Evolutionary conservation across 1,140 invertebrate species (phyloP).

Genomic region (Pygmarrhopalites habei): DNA sequence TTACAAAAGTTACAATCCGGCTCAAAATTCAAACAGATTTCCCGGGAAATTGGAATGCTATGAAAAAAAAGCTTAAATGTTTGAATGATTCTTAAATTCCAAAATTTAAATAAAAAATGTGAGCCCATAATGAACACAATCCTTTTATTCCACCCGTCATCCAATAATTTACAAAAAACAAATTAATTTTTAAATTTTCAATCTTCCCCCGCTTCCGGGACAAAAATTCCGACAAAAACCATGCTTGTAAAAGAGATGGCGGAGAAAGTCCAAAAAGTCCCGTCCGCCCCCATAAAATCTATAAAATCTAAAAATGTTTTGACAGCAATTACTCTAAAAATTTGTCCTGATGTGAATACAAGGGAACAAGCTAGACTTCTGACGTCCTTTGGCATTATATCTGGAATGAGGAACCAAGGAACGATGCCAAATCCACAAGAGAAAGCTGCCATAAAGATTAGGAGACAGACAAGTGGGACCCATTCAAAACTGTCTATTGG

Average conservation of each 20-base stretch:
- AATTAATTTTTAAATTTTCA: too few relatives aligned
- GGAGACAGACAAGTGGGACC: conserved; percentile 38
- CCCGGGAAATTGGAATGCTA: too few relatives aligned
- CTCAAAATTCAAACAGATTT: too few relatives aligned
- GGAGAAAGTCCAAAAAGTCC: conserved; percentile 64
- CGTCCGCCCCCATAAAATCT: conserved; percentile 51
- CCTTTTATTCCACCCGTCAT: too few relatives aligned
- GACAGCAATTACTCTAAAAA: conserved; percentile 62
- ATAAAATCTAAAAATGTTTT: conserved; percentile 61
- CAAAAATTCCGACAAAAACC: conserved; percentile 56
- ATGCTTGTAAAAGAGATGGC: conserved; percentile 57
- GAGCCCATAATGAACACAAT: too few relatives aligned
- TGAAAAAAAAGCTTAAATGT: too few relatives aligned
- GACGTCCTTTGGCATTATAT: conserved; percentile 28
- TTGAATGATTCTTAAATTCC: too few relatives aligned
- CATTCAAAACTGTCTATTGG: conserved; percentile 39
- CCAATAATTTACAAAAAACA: too few relatives aligned
- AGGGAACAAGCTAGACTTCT: conserved; percentile 21
- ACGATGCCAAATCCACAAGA: conserved; percentile 43
- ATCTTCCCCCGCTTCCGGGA: conserved; percentile 88
- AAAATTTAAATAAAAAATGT: too few relatives aligned
- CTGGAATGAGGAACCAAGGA: conserved; percentile 37
- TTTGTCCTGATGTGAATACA: conserved; percentile 17
- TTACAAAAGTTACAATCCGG: too few relatives aligned
- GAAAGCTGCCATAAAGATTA: conserved; percentile 37